These are phyloP conservation scores for Zaprionus capensis DNA, from an alignment of 1,140 invertebrate species.

Conservation along the genomic window DNA sequence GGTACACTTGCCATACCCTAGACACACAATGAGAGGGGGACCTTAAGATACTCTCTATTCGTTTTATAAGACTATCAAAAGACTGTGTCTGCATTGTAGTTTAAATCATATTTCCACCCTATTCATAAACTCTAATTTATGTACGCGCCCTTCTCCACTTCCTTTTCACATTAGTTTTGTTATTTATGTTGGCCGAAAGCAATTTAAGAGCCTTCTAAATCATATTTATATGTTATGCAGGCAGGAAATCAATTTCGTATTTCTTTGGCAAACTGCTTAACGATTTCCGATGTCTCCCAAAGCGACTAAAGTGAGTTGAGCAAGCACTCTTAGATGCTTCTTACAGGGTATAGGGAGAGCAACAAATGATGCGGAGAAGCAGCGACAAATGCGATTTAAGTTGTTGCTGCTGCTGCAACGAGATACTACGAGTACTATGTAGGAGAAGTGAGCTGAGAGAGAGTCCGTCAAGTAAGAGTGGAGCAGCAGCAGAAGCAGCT, in stretches of 20 bases:
- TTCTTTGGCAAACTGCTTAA: neutral
- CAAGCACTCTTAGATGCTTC: no score
- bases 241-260: neutral
- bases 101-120: neutral
- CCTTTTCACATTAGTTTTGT: neutral
- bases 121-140: neutral
- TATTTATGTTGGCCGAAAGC: neutral
- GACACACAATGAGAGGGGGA: no score
- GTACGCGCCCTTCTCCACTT: neutral
- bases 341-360: slow-evolving; percentile 20
- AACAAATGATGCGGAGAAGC: slow-evolving; percentile 30
- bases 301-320: neutral
- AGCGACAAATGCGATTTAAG: slow-evolving; percentile 61
- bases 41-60: no score
- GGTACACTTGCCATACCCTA: no score
- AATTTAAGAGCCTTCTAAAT: neutral
- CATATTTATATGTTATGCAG: neutral
- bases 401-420: slow-evolving; percentile 16
- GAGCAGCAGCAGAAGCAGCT: slow-evolving; percentile 7
- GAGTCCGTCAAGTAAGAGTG: slow-evolving; percentile 36
- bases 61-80: no score
- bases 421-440: neutral
- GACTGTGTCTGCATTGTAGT: neutral
- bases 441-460: slow-evolving; percentile 7
- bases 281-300: neutral